Conservation (phyloP, 2,797 vertebrate genomes). For the Megalops cyprinoides region DNA sequence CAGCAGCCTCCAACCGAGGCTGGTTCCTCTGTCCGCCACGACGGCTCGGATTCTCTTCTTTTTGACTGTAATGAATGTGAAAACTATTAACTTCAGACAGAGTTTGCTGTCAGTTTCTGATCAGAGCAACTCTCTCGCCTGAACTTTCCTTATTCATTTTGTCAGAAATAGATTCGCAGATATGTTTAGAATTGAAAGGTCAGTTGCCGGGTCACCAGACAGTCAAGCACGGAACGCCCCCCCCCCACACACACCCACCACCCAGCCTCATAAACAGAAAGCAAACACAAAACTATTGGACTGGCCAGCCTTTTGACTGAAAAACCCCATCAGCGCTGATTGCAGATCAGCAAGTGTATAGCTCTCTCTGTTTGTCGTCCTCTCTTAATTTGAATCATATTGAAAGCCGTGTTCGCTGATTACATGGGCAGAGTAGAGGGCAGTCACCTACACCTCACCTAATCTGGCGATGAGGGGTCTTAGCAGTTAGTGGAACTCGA, state of each 20-base stretch:
- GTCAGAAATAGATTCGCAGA: background rate
- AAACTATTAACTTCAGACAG: conserved; percentile 69
- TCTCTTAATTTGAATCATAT: conserved; percentile 46
- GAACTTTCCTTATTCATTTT: background rate
- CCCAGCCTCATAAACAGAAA: background rate
- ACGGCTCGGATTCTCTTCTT: conserved; percentile 68
- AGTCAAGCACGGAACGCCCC: too few relatives aligned
- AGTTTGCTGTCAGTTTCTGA: conserved; percentile 57
- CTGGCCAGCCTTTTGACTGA: too few relatives aligned
- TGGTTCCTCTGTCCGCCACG: conserved; percentile 64
- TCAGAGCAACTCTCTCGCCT: conserved; percentile 28
- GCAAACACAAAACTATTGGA: background rate
- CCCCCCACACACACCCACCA: background rate
- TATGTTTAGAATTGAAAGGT: background rate
- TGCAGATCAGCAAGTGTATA: conserved; percentile 1
- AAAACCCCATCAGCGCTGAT: conserved; percentile 12
- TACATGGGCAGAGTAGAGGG: conserved; percentile 42
- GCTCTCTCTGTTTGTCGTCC: conserved; percentile 7
- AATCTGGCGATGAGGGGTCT: conserved; percentile 68
- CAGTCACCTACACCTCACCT: conserved; percentile 52
- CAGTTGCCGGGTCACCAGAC: background rate
- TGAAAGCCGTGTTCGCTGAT: conserved; percentile 44
- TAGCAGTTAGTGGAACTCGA: conserved; percentile 62
- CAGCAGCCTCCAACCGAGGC: conserved; percentile 64
- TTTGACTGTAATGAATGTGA: conserved; percentile 65